Base-by-base conservation (phyloP, 30 jellyfish, hydroid and myxozoan genomes). In the Aurelia sp. region DNA sequence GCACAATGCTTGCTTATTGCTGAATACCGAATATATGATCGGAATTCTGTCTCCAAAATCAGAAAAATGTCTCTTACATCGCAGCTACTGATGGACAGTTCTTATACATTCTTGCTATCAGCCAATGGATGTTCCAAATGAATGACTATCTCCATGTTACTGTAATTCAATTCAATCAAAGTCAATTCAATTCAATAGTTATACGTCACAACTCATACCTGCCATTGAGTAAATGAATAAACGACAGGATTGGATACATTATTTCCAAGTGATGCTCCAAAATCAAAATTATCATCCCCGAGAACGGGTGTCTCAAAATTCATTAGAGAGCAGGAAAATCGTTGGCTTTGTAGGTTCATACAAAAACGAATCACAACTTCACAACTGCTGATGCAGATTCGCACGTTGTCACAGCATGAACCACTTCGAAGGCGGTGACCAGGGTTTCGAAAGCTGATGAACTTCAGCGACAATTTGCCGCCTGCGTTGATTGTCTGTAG, bases 231-330 rank as follows among this genome's bases (percentile, higher is more conserved):
- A 30, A 81, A 81, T 11, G 76, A 66, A 55, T 81, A 19, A 12
- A 66, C 76, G 13, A 81, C 47, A 6, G 90, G 90, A 53, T 81
- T 81, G 13, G 84, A 18, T 3, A 41, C n/a, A 7, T 82, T 82
- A 21, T 81, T 67, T 35, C 90, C 90, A n/a, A 81, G 90, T 19
- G 90, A 81, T 20, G 59, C 22, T 15, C 76, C 67, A 55, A 81
- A 81, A 4, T 22, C 58, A 63, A 81, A 66, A 15, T 48, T 15
- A 35, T 81, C 90, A 17, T 67, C 67, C 58, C 90, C 90, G 30
- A 81, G 83, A 5, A 53, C 69, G 11, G 90, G 84, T 27, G 90
- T 81, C 41, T 81, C 78, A 19, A 81, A 64, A 58, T 23, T 27
- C 76, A 81, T 31, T 37, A 81, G 59, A 1, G 90, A 67, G 66